Evolutionary conservation across 2,797 vertebrate species (phyloP).

Genomic region (Erpetoichthys calabaricus): DNA sequence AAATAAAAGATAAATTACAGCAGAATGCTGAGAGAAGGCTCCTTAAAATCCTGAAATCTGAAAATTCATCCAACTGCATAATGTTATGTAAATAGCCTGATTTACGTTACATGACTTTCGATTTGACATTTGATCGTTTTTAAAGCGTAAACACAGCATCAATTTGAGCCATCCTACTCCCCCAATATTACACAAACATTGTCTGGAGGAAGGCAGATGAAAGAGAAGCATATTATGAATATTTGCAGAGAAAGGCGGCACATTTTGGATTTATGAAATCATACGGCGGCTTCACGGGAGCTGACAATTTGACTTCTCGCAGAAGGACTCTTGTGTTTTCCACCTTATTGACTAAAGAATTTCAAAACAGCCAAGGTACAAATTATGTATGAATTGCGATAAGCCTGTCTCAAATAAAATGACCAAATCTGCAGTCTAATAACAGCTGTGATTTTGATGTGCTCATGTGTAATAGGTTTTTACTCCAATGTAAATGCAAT

Average conservation of each 20-base stretch:
- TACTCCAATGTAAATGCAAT: conserved; percentile 1
- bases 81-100: not conserved
- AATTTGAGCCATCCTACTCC: not conserved
- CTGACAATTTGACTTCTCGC: not conserved
- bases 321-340: not conserved
- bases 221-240: not conserved
- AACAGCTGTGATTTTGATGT: conserved; percentile 2
- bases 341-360: not conserved
- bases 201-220: not conserved
- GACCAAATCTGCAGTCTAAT: not conserved
- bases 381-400: not conserved
- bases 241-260: not conserved
- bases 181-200: not conserved
- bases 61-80: too few species aligned
- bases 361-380: not conserved
- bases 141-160: not conserved
- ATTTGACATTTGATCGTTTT: not conserved
- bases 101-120: not conserved
- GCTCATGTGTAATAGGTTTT: not conserved
- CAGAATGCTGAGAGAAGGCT: too few species aligned
- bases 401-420: not conserved
- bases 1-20: too few species aligned
- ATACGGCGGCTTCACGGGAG: too few species aligned
- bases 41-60: too few species aligned
- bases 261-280: too few species aligned